Evolutionary conservation across 30 jellyfish, hydroid and myxozoan genomes (phyloP), one percentile per base, ranked within the genome.

Genomic region (Aurelia aurita complex sp. Pacific): DNA sequence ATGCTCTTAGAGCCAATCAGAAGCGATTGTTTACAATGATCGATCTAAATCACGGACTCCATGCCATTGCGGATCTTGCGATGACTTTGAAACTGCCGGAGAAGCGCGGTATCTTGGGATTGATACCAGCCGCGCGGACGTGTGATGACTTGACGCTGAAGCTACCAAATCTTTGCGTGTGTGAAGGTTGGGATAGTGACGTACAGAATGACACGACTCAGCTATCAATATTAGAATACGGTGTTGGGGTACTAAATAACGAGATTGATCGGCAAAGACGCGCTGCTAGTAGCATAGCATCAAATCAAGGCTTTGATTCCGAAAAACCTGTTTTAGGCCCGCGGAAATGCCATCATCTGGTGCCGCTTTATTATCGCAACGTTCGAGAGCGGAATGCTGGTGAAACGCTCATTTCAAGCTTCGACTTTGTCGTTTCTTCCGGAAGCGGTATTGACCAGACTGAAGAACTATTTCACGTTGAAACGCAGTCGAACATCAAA

Each of bases 141-240:
- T 94, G 98, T 64, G 60, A 62, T 36, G 92, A 88, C 53, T 51
- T 88, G 79, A 80, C 79, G 8, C 69, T 94, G 74, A 68, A 74
- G 73, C 77, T 88, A 82, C 97, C 98, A 1, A 83, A 88, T 34
- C 70, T 86, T 10, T 94, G 98, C 65, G 91, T 88, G 3, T 94
- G 98, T 63, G 89, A 88, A 18, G 97, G 97, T 17, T 88, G 96
- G 96, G 90, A 88, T 65, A 64, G 75, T 29, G 91, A 60, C 5
- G 94, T 76, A 10, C 60, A 67, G 61, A 94, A 94, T 59, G 90
- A 77, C 9, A 65, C 95, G 18, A 68, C 29, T 12, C 87, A 87
- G 29, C 64, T 92, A 35, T 74, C 92, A 2, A 69, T 83, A 16
- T 60, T 92, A 15, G 98, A 92, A 32, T 92, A 81, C 74, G 95